These are phyloP conservation scores for Istiophorus platypterus DNA, from an alignment of 2,113 vertebrate genomes.

Conservation along the genomic window DNA sequence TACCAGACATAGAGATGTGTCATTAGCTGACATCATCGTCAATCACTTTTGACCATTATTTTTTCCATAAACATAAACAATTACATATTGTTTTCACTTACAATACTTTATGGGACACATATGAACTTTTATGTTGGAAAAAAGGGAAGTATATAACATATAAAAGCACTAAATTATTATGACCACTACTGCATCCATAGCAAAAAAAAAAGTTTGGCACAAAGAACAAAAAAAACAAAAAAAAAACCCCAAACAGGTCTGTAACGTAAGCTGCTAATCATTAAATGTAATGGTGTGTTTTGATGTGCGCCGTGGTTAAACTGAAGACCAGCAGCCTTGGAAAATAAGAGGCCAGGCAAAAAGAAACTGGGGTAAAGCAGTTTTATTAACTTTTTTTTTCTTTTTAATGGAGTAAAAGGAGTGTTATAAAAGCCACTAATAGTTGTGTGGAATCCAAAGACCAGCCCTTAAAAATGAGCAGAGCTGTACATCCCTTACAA, in stretches of 20 bases:
- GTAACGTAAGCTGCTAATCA: not conserved
- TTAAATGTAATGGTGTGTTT: constrained; percentile 32
- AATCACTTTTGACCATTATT: constrained; percentile 10
- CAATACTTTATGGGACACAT: not conserved
- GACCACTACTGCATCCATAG: not conserved
- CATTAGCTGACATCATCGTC: constrained; percentile 1
- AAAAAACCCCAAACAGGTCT: not conserved
- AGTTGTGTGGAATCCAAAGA: not conserved
- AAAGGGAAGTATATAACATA: not conserved
- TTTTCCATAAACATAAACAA: not conserved
- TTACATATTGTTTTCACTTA: not conserved
- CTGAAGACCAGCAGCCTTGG: constrained; percentile 25
- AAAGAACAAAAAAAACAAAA: not conserved
- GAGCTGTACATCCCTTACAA: not conserved
- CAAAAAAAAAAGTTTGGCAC: constrained; percentile 8
- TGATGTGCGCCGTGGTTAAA: constrained; percentile 22
- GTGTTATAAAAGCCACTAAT: constrained; percentile 9
- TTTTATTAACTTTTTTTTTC: constrained; percentile 31
- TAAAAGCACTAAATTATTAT: no score
- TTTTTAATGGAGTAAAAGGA: not conserved
- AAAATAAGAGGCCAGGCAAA: constrained; percentile 32
- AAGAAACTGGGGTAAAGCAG: constrained; percentile 3
- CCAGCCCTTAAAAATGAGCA: constrained; percentile 11
- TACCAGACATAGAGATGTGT: not conserved
- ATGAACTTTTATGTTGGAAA: not conserved